A percentile compares a stretch with the other conserved stretches of the same genome.
phyloP scores from a whole-genome alignment of 2,113 vertebrate species.

The human (Homo sapiens) region DNA sequence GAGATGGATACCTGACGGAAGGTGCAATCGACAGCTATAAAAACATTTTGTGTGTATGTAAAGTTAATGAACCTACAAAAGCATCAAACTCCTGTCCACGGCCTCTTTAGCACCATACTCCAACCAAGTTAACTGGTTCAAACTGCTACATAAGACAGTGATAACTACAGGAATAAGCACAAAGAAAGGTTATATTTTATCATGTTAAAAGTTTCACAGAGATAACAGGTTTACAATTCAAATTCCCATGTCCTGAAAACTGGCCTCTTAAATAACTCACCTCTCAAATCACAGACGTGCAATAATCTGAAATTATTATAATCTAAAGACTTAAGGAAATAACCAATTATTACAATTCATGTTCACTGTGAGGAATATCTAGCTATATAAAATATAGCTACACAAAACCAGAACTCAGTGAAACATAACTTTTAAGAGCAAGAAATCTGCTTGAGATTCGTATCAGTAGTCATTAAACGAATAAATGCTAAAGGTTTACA shows the following conservation, averaged over 20 bases:
- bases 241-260: slow-evolving; percentile 44
- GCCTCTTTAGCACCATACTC: slow-evolving; percentile 45
- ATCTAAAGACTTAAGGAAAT: slow-evolving; percentile 44
- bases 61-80: slow-evolving; percentile 41
- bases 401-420: slow-evolving; percentile 34
- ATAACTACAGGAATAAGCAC: slow-evolving; percentile 52
- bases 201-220: slow-evolving; percentile 52
- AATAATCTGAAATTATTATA: slow-evolving; percentile 43
- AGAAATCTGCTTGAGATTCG: slow-evolving; percentile 11
- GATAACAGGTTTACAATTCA: slow-evolving; percentile 35
- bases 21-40: not conserved
- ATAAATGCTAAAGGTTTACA: slow-evolving; percentile 56
- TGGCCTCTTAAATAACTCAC: slow-evolving; percentile 49
- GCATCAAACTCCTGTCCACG: not conserved
- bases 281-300: slow-evolving; percentile 35
- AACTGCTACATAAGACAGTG: slow-evolving; percentile 31
- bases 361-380: slow-evolving; percentile 8
- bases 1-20: not conserved
- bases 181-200: slow-evolving; percentile 47
- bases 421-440: slow-evolving; percentile 48
- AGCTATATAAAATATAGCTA: slow-evolving; percentile 36
- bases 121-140: slow-evolving; percentile 30
- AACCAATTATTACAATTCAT: slow-evolving; percentile 31
- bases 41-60: not conserved
- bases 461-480: slow-evolving; percentile 55